phyloP scores from a whole-genome alignment of 2,888 invertebrate species.

The Tipula confusa region DNA sequence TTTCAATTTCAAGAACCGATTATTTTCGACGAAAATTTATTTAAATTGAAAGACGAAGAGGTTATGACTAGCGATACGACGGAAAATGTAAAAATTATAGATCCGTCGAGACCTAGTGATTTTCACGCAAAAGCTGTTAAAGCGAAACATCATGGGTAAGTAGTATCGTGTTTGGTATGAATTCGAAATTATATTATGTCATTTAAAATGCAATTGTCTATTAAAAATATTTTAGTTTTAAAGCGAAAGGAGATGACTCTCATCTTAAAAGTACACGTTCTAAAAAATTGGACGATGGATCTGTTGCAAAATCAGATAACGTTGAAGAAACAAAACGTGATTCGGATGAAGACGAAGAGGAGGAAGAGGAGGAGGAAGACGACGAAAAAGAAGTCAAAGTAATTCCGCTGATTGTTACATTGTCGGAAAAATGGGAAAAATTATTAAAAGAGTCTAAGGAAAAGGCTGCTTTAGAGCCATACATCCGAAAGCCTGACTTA shows the following conservation, averaged over 20 bases:
- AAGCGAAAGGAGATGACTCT: constrained; percentile 31
- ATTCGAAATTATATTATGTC: too few species aligned
- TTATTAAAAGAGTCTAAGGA: constrained; percentile 52
- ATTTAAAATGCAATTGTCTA: too few species aligned
- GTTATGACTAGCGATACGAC: background rate
- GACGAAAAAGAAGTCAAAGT: background rate
- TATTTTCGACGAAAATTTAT: constrained; percentile 35
- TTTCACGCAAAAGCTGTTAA: constrained; percentile 48
- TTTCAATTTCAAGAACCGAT: constrained; percentile 46
- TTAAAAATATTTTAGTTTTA: background rate
- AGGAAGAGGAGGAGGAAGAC: background rate
- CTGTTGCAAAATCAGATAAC: constrained; percentile 34
- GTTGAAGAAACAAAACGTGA: background rate
- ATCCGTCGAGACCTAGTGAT: constrained; percentile 49
- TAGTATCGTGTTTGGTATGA: background rate
- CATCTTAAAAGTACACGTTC: constrained; percentile 34
- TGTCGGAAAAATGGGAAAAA: constrained; percentile 56
- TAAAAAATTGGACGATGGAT: background rate
- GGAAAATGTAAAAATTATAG: constrained; percentile 37
- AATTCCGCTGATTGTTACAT: constrained; percentile 48
- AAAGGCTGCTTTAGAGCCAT: constrained; percentile 48
- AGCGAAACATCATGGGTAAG: constrained; percentile 44
- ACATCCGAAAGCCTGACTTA: constrained; percentile 40
- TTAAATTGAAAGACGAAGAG: constrained; percentile 34
- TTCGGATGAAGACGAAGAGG: background rate